These are phyloP conservation scores for Prietella phreatophila DNA, from an alignment of 2,113 vertebrate genomes.

Conservation along the genomic window DNA sequence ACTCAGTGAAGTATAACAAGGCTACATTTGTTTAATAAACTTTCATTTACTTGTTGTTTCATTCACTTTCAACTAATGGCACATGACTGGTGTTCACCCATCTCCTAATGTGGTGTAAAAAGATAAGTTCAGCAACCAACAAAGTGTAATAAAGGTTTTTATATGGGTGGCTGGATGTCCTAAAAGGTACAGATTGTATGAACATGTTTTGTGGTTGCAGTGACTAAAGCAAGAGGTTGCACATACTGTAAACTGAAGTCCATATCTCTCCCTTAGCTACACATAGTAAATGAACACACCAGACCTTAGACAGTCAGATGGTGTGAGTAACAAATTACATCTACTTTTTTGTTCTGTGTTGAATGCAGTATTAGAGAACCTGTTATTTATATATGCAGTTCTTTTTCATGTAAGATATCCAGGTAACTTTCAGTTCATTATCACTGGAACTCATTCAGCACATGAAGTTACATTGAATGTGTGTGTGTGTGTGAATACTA, in stretches of 20 bases:
- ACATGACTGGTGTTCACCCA: neutral
- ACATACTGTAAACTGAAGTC: slow-evolving; percentile 30
- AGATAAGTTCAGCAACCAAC: neutral
- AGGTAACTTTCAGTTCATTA: neutral
- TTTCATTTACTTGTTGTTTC: neutral
- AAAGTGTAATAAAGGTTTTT: neutral
- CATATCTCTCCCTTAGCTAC: slow-evolving; percentile 24
- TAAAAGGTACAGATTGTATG: slow-evolving; percentile 12
- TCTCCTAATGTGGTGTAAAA: neutral
- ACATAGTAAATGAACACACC: slow-evolving; percentile 18
- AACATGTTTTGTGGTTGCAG: slow-evolving; percentile 37
- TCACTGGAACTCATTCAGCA: neutral
- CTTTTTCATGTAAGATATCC: neutral
- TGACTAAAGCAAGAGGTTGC: slow-evolving; percentile 27
- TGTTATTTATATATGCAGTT: neutral
- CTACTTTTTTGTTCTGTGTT: neutral
- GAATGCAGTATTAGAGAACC: neutral
- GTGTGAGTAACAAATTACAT: slow-evolving; percentile 8
- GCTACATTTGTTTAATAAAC: neutral
- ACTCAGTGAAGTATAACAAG: neutral
- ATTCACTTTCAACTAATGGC: neutral
- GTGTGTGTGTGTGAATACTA: neutral
- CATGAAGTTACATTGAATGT: neutral
- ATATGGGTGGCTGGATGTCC: neutral
- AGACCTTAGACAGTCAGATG: neutral